Conservation (phyloP, 2,888 invertebrate genomes). For the Epirrhoe alternata region DNA sequence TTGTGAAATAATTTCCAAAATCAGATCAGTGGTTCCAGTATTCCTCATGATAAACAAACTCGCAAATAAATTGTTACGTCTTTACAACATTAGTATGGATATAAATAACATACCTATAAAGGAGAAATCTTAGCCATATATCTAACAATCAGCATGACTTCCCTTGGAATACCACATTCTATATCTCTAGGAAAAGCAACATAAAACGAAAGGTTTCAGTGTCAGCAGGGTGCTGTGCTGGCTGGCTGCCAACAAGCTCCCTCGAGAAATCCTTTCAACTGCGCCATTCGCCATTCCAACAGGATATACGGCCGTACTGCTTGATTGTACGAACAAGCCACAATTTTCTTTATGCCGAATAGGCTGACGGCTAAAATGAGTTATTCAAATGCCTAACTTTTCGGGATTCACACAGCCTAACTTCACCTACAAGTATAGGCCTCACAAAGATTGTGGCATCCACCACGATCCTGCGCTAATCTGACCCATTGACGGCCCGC, state of each 20-base stretch:
- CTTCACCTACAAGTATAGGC: background rate
- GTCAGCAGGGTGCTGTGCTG: slow-evolving; percentile 36
- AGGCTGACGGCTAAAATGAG: slow-evolving; percentile 10
- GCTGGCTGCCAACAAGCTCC: slow-evolving; percentile 31
- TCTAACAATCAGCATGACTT: background rate
- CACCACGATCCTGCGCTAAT: too few species aligned
- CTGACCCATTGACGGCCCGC: too few species aligned
- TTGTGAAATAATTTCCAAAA: too few species aligned
- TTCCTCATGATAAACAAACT: too few species aligned
- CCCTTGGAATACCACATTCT: slow-evolving; percentile 10
- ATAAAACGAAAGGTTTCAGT: slow-evolving; percentile 30
- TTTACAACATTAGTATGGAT: too few species aligned
- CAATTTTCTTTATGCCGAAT: slow-evolving; percentile 34
- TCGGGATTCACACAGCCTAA: background rate
- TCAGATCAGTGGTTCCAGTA: too few species aligned
- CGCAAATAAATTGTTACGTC: too few species aligned
- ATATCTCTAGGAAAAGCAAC: slow-evolving; percentile 20
- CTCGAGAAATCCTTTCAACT: slow-evolving; percentile 38
- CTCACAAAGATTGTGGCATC: background rate
- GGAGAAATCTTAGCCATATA: background rate
- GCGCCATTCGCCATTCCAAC: slow-evolving; percentile 24
- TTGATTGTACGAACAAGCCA: slow-evolving; percentile 38
- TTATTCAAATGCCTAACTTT: slow-evolving; percentile 20
- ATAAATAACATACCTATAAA: background rate
- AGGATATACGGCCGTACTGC: slow-evolving; percentile 33